phyloP scores from a whole-genome alignment of 1,140 invertebrate genomes.

The Thrips palmi region DNA sequence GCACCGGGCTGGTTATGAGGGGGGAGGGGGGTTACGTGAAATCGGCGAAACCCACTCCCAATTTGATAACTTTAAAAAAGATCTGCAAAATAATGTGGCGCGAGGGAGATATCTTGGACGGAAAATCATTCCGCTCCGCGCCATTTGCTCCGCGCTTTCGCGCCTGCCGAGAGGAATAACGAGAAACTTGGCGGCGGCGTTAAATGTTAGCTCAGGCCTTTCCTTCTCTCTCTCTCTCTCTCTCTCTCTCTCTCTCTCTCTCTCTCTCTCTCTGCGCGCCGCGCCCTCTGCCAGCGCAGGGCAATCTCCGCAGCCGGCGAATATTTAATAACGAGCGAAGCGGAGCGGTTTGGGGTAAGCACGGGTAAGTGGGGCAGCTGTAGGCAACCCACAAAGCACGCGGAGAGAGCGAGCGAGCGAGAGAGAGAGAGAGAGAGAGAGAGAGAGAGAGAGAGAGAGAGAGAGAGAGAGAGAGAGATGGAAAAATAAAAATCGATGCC shows the following conservation, averaged over 20 bases:
- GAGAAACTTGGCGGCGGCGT: too few species aligned
- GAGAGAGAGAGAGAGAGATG: conserved; percentile 1
- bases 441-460: conserved; percentile 4
- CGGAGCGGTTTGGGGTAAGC: not conserved
- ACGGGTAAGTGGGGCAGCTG: not conserved
- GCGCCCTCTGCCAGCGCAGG: not conserved
- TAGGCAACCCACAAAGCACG: not conserved
- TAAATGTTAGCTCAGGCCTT: not conserved
- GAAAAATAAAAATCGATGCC: too few species aligned
- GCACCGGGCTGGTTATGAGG: too few species aligned
- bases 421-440: conserved; percentile 3
- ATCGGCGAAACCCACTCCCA: too few species aligned
- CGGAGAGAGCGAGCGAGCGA: not conserved
- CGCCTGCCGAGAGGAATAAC: too few species aligned
- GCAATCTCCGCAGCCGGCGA: not conserved
- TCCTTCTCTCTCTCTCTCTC: not conserved
- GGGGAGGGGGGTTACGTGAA: too few species aligned
- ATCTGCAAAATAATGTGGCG: too few species aligned
- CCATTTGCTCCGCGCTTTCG: too few species aligned
- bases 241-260: conserved; percentile 4
- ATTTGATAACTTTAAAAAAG: too few species aligned
- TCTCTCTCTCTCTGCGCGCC: not conserved
- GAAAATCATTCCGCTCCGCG: too few species aligned
- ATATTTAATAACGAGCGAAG: not conserved
- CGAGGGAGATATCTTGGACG: too few species aligned